Evolutionary conservation across 2,888 invertebrate genomes (phyloP).

Genomic region (Acheta domesticus): DNA sequence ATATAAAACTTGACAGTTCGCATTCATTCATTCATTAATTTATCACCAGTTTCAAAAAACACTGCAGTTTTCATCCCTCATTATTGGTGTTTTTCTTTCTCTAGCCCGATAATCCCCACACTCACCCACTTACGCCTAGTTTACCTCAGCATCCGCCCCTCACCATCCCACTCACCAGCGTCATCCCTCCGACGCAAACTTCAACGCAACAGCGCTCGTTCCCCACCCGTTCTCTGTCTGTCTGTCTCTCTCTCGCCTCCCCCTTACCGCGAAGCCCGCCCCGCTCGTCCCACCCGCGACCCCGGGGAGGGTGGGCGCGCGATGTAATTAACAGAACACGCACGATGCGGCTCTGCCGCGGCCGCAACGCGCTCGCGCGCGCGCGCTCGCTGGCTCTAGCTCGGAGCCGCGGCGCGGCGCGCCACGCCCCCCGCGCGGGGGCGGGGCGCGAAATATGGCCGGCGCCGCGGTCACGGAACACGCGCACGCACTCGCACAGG

Average conservation of each 20-base stretch:
- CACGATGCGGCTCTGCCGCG: background rate
- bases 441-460: background rate
- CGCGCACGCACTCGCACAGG: background rate
- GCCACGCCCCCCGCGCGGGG: background rate
- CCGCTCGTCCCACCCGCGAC: background rate
- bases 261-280: background rate
- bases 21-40: too few species aligned
- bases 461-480: background rate
- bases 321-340: slow-evolving; percentile 18
- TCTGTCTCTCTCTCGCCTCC: background rate
- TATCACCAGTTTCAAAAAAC: too few species aligned
- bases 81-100: too few species aligned
- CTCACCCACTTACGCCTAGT: too few species aligned
- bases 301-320: background rate
- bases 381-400: background rate
- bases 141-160: too few species aligned
- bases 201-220: too few species aligned
- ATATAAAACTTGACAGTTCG: too few species aligned
- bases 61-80: too few species aligned
- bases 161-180: too few species aligned
- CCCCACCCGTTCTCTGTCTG: too few species aligned
- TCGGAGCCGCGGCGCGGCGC: background rate
- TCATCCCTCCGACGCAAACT: too few species aligned
- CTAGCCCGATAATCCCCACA: too few species aligned
- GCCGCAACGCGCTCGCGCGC: background rate